phyloP scores from a whole-genome alignment of 2,888 invertebrate species.

The Lepetodrilus schrolli region DNA sequence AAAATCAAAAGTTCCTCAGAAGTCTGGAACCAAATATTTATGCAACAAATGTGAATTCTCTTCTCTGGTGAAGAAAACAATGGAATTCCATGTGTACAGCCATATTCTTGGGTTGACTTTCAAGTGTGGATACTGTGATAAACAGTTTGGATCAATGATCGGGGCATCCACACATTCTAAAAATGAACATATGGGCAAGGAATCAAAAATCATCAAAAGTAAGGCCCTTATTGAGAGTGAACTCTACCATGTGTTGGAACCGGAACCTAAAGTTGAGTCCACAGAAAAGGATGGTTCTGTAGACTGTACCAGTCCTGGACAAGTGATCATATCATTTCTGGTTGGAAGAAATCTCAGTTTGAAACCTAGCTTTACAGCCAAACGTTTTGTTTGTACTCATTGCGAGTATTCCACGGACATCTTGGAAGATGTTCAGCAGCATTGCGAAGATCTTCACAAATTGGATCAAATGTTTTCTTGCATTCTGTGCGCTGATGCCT shows the following conservation, averaged over 20 bases:
- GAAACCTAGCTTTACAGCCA: conserved; percentile 28
- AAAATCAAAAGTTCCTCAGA: background rate
- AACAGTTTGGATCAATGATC: conserved; percentile 44
- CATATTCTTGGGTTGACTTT: conserved; percentile 51
- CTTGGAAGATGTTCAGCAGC: conserved; percentile 49
- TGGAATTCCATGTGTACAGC: conserved; percentile 50
- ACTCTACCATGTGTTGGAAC: conserved; percentile 41
- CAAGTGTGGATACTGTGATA: conserved; percentile 48
- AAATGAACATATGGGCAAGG: conserved; percentile 43
- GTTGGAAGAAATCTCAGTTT: conserved; percentile 40
- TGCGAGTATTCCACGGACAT: conserved; percentile 53
- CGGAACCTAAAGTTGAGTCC: background rate
- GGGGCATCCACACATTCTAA: conserved; percentile 47
- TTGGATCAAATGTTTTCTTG: conserved; percentile 56
- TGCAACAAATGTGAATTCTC: conserved; percentile 50
- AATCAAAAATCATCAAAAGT: conserved; percentile 47
- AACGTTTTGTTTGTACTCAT: conserved; percentile 54
- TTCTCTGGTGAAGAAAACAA: conserved; percentile 40
- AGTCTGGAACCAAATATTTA: conserved; percentile 30
- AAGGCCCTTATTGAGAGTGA: conserved; percentile 45
- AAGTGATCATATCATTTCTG: conserved; percentile 42
- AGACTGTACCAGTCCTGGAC: conserved; percentile 30
- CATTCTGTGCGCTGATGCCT: conserved; percentile 53
- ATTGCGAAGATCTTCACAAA: conserved; percentile 48
- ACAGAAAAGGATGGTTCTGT: background rate